These are phyloP conservation scores for Synaphobranchus kaupii DNA, from an alignment of 2,797 vertebrate genomes.

Conservation along the genomic window DNA sequence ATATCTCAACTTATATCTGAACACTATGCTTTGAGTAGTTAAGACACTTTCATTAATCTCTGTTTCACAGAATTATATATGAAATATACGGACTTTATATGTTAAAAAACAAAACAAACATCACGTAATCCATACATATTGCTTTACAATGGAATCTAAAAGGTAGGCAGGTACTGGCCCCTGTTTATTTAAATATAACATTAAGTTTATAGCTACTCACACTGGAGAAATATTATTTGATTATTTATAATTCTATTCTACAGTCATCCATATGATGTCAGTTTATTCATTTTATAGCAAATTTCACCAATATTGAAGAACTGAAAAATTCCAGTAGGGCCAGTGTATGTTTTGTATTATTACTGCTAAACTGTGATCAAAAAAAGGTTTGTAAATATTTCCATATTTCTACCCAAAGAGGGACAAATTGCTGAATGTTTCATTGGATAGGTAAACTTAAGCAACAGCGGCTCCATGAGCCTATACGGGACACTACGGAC, in stretches of 20 bases:
- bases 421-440: background rate
- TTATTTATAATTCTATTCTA: background rate
- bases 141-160: too few species aligned
- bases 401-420: background rate
- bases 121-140: too few species aligned
- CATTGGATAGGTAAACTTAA: too few species aligned
- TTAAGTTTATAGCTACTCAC: background rate
- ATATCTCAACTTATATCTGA: too few species aligned
- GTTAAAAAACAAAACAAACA: too few species aligned
- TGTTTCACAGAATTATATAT: too few species aligned
- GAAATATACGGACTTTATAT: too few species aligned
- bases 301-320: background rate
- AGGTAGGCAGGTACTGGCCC: background rate
- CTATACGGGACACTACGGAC: background rate
- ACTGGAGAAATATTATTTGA: background rate
- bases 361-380: background rate
- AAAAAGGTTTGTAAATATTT: background rate
- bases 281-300: background rate
- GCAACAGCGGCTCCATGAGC: constrained; percentile 23
- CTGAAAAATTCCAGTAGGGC: background rate
- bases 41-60: too few species aligned
- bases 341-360: background rate
- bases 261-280: background rate
- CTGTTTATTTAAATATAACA: background rate
- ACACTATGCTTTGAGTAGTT: too few species aligned